Percentiles rank a stretch among this genome's conserved stretches.
Evolutionary conservation across 2,797 vertebrate genomes (phyloP).

Genomic region (Megaceryle alcyon): DNA sequence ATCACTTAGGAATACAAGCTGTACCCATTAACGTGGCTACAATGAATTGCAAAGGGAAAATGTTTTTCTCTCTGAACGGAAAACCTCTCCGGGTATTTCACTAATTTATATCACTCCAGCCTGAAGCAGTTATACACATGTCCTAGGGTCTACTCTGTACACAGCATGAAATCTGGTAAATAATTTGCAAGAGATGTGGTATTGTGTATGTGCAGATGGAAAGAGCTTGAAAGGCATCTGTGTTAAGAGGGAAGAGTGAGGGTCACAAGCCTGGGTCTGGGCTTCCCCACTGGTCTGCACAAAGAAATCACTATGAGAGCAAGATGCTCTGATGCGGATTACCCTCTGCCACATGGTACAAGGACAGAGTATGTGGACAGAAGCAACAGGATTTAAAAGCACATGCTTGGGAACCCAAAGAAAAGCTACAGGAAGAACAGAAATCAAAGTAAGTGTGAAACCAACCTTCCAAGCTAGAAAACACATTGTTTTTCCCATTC

Average conservation of each 20-base stretch:
- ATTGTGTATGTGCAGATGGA: rapidly evolving
- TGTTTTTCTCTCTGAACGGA: background rate
- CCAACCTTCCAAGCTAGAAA: background rate
- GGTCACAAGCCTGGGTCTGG: rapidly evolving
- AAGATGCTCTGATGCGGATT: background rate
- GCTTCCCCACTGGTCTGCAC: background rate
- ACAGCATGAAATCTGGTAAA: background rate
- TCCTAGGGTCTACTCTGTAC: background rate
- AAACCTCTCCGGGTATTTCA: background rate
- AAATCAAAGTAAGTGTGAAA: background rate
- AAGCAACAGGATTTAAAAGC: background rate
- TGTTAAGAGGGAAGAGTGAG: rapidly evolving
- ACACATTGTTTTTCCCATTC: background rate
- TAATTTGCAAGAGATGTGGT: background rate
- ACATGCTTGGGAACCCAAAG: background rate
- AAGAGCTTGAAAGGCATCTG: background rate
- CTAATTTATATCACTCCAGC: background rate
- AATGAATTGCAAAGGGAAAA: background rate
- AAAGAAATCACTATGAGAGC: background rate
- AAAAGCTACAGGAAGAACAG: background rate
- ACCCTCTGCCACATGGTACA: background rate
- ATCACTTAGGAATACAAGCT: background rate
- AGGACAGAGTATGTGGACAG: background rate
- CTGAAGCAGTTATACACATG: background rate
- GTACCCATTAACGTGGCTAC: rapidly evolving